phyloP scores from a whole-genome alignment of 2,888 invertebrate species.

The Dioctria rufipes region DNA sequence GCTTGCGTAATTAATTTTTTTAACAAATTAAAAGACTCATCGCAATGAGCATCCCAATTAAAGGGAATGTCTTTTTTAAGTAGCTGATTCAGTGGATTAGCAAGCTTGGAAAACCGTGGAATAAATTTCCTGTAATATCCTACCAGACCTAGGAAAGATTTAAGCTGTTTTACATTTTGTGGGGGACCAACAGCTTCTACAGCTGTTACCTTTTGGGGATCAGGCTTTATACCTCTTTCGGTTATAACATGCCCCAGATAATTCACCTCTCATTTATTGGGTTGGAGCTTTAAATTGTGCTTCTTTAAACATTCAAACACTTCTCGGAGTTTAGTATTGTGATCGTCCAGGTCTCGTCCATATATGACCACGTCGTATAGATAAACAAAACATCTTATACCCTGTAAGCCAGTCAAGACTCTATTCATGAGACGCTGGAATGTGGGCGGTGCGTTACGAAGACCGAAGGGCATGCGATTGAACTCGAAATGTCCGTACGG shows the following conservation, averaged over 20 bases:
- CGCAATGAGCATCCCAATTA: background rate
- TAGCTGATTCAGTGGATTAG: no score
- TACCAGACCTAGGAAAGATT: conserved; percentile 1
- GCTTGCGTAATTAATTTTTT: background rate
- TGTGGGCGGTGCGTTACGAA: no score
- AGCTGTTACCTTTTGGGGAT: background rate
- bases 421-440: no score
- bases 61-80: no score
- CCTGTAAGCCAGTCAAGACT: no score
- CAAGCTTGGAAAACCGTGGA: no score
- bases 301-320: background rate
- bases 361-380: background rate
- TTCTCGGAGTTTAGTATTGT: background rate
- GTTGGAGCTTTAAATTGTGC: background rate
- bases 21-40: conserved; percentile 38
- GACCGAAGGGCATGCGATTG: no score
- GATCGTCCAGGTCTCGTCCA: background rate
- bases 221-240: no score
- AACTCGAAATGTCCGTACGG: no score
- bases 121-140: background rate
- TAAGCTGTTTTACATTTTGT: conserved; percentile 1
- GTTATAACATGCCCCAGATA: no score
- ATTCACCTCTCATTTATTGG: background rate
- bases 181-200: background rate
- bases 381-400: background rate